Base-by-base conservation (phyloP, 2,113 vertebrate genomes). In the Bettongia penicillata region DNA sequence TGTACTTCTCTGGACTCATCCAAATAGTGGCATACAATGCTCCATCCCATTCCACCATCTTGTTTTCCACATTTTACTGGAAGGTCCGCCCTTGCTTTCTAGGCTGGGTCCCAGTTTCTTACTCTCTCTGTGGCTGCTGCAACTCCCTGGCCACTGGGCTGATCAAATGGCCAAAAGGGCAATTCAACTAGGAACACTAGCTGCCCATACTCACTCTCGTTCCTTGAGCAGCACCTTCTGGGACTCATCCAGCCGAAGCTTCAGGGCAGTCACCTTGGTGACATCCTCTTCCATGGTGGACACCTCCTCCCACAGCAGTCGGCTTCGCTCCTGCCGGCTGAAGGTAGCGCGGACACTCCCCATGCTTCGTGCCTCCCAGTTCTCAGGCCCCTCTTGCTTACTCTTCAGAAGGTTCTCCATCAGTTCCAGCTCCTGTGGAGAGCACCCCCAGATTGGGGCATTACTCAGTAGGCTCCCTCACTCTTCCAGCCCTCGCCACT, bases 211-310 rank as follows among this genome's bases (percentile, higher is more conserved):
- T 99, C 98, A 99, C 99, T 99, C 99, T 93, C 99, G 95, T 95
- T 99, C 99, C 96, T 99, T 99, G 49, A 99, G 99, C 47, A 99
- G 98, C 98, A 99, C 99, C 98, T 99, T 99, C 97, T 99, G 99
- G 91, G 99, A 99, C 93, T 99, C 99, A 0, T 99, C 99, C 93
- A 99, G 98, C 89, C 99, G 99, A n/a, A 99, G 99, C 97, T 99
- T 99, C 50, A 99, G 98, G 48, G 99, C 99, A 0, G 99, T 99
- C 96, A 99, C 97, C 98, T 99, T 99, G 97, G 99, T 98, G 91
- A 98, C 97, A 25, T 99, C 99, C 50, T 99, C 99, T 94, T 99
- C 99, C 0, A 98, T 26, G 8, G 97, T 2, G 2, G 98, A 97
- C 51, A 99, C 90, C 2, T 99, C 99, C 3, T 99, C 99, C 99